These are phyloP conservation scores for Danio jaintianensis DNA, from an alignment of 2,797 vertebrate genomes.

Conservation along the genomic window DNA sequence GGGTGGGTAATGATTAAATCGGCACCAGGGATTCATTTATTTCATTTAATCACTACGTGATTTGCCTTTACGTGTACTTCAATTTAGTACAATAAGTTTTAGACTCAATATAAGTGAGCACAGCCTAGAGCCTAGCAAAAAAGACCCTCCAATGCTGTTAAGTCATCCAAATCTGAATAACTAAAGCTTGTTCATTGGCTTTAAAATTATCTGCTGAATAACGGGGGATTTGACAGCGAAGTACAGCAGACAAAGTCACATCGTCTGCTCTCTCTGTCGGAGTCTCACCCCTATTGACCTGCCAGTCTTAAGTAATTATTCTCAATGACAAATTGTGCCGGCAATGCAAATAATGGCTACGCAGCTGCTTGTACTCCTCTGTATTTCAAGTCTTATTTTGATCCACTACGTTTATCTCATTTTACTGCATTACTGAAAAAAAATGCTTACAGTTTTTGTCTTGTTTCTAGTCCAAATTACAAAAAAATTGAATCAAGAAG, in stretches of 20 bases:
- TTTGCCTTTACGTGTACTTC: not conserved
- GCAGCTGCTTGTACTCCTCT: constrained; percentile 18
- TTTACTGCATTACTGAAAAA: constrained; percentile 20
- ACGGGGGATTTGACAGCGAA: constrained; percentile 7
- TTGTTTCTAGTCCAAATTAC: not conserved
- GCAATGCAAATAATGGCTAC: constrained; percentile 16
- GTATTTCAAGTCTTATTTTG: constrained; percentile 24
- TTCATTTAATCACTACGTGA: constrained; percentile 42
- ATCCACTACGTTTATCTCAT: not conserved
- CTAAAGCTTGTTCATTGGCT: not conserved
- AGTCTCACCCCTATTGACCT: constrained; percentile 34
- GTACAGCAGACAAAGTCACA: constrained; percentile 22
- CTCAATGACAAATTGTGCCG: constrained; percentile 27
- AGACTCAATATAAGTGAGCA: not conserved
- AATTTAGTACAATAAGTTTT: constrained; percentile 9
- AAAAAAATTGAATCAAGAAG: no score
- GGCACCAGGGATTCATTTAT: constrained; percentile 22
- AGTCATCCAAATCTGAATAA: not conserved
- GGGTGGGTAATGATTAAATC: constrained; percentile 13
- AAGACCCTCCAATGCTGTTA: not conserved
- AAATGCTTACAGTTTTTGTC: not conserved
- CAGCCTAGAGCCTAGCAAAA: not conserved
- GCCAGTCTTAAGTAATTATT: constrained; percentile 34
- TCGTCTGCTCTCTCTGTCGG: constrained; percentile 6
- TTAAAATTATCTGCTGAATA: not conserved